phyloP scores from a whole-genome alignment of 2,113 vertebrate genomes.

The Nesospiza acunhae region DNA sequence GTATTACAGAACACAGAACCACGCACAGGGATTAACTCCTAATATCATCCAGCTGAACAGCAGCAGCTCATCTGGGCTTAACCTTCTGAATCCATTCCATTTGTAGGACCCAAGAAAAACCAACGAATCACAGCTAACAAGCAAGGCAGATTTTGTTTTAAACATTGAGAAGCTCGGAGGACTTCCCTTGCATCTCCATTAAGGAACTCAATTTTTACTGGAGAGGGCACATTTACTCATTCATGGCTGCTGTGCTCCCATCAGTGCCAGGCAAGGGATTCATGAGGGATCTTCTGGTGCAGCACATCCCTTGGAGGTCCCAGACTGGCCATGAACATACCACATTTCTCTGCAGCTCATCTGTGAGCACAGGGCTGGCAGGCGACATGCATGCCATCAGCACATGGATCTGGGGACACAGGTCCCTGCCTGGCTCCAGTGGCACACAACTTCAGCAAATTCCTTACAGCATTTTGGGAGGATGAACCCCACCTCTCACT shows the following conservation, averaged over 20 bases:
- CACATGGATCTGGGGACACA: not conserved
- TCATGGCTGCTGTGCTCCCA: not conserved
- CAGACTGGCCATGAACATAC: rapidly evolving
- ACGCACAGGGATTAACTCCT: constrained; percentile 54
- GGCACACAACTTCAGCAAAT: not conserved
- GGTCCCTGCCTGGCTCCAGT: not conserved
- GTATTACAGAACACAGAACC: constrained; percentile 41
- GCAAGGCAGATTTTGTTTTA: not conserved
- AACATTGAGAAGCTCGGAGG: not conserved
- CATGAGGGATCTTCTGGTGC: not conserved
- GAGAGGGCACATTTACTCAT: not conserved
- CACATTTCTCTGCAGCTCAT: not conserved
- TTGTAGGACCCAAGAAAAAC: constrained; percentile 16
- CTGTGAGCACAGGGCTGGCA: not conserved
- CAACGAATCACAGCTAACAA: constrained; percentile 7
- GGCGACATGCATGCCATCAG: not conserved
- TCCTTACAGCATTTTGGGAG: rapidly evolving
- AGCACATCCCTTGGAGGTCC: not conserved
- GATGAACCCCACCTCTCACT: not conserved
- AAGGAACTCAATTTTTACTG: not conserved
- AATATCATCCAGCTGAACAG: constrained; percentile 62
- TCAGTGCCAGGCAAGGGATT: not conserved
- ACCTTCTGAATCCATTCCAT: constrained; percentile 38
- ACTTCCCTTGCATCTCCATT: not conserved
- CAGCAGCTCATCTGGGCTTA: constrained; percentile 60